Evolutionary conservation across 2,797 vertebrate species (phyloP).

Genomic region (Sebastiscus albofasciatus): DNA sequence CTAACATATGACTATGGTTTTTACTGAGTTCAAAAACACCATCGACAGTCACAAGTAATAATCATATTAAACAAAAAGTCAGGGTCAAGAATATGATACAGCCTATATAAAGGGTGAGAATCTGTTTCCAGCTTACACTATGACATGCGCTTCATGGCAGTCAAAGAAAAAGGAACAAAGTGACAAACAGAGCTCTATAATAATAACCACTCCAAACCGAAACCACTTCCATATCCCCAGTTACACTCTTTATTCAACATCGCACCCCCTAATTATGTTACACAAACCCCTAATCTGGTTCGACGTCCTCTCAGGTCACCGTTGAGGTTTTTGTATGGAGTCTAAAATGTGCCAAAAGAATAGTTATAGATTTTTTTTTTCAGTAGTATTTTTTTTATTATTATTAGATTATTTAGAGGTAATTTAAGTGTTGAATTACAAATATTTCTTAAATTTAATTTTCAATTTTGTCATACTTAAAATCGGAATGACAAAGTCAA

Average conservation of each 20-base stretch:
- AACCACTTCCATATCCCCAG: not conserved
- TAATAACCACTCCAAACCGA: conserved; percentile 7
- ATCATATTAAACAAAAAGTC: conserved; percentile 63
- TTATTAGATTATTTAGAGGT: too few species aligned
- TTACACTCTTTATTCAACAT: conserved; percentile 15
- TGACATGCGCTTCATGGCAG: conserved; percentile 56
- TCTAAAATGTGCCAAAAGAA: conserved; percentile 9
- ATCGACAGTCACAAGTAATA: conserved; percentile 67
- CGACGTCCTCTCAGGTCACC: not conserved
- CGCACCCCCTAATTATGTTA: not conserved
- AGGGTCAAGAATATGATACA: conserved; percentile 64
- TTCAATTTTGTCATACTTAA: not conserved
- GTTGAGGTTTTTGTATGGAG: not conserved
- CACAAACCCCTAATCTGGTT: not conserved
- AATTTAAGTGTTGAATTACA: not conserved
- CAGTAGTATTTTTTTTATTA: too few species aligned
- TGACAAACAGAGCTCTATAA: conserved; percentile 26
- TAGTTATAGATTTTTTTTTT: not conserved
- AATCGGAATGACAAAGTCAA: not conserved
- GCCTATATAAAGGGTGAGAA: conserved; percentile 45
- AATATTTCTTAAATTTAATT: not conserved
- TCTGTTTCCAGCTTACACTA: conserved; percentile 56
- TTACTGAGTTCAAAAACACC: conserved; percentile 60
- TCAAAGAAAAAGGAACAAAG: conserved; percentile 41
- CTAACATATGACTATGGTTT: conserved; percentile 45